phyloP scores from a whole-genome alignment of 2,797 vertebrate genomes.

The Thunnus albacares region DNA sequence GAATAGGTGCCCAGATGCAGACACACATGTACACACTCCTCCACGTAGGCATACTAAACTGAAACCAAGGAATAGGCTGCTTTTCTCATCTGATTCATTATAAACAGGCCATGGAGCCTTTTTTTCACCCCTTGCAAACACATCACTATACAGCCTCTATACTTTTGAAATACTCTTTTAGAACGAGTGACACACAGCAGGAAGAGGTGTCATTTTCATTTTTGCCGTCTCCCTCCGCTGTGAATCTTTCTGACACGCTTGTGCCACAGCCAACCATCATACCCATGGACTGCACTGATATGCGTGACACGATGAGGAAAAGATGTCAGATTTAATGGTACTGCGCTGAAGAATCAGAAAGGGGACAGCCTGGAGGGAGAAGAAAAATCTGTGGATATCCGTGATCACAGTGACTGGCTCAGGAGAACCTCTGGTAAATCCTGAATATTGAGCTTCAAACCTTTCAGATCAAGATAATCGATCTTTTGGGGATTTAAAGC shows the following conservation, averaged over 20 bases:
- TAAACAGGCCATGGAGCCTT: conserved; percentile 61
- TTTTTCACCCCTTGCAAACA: conserved; percentile 25
- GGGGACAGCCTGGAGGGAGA: conserved; percentile 5
- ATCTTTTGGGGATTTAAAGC: not conserved
- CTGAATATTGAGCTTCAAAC: conserved; percentile 6
- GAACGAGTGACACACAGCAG: conserved; percentile 68
- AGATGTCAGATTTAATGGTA: conserved; percentile 55
- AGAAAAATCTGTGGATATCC: conserved; percentile 12
- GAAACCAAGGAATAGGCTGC: conserved; percentile 59
- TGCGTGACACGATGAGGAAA: conserved; percentile 39
- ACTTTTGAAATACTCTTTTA: conserved; percentile 53
- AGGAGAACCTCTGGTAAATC: conserved; percentile 17
- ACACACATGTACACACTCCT: conserved; percentile 34
- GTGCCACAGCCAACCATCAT: conserved; percentile 48
- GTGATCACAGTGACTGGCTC: conserved; percentile 2
- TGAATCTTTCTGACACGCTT: conserved; percentile 64
- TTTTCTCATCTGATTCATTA: conserved; percentile 74
- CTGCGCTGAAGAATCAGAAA: conserved; percentile 2
- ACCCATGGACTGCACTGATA: conserved; percentile 35
- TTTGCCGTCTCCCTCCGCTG: conserved; percentile 46
- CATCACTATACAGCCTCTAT: conserved; percentile 48
- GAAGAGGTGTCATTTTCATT: conserved; percentile 73
- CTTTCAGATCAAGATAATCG: not conserved
- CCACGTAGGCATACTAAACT: conserved; percentile 53
- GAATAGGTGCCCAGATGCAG: conserved; percentile 52